These are phyloP conservation scores for Ctenomys sociabilis DNA, from an alignment of 2,113 vertebrate species.

Conservation along the genomic window DNA sequence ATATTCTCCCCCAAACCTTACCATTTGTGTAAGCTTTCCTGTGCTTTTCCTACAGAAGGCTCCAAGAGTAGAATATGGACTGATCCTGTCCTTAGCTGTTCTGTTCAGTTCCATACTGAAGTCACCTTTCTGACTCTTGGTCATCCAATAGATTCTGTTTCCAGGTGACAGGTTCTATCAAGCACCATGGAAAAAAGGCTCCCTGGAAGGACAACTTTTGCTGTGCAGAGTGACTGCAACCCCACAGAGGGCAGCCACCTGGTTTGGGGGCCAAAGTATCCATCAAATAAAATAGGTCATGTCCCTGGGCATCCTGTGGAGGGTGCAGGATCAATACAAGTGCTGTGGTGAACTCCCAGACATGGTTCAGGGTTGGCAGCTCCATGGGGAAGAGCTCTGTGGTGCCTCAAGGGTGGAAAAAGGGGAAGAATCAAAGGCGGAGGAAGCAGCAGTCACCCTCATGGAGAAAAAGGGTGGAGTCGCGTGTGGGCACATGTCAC, in stretches of 20 bases:
- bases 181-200: neutral
- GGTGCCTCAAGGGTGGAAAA: too few species aligned
- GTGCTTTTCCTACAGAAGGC: neutral
- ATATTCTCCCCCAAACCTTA: neutral
- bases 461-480: neutral
- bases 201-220: neutral
- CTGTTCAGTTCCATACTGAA: neutral
- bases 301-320: neutral
- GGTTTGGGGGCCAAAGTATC: neutral
- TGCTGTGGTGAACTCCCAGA: neutral
- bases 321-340: neutral
- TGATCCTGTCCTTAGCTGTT: neutral
- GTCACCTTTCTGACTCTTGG: neutral
- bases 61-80: neutral
- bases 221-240: neutral
- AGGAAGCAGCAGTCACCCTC: neutral
- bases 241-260: neutral
- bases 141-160: constrained; percentile 24
- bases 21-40: neutral
- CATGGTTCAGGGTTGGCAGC: neutral
- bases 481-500: too few species aligned
- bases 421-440: neutral
- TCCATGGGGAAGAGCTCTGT: accelerated
- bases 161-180: neutral
- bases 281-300: neutral